Conservation (phyloP, 2,888 invertebrate genomes). For the Penaeus monodon region DNA sequence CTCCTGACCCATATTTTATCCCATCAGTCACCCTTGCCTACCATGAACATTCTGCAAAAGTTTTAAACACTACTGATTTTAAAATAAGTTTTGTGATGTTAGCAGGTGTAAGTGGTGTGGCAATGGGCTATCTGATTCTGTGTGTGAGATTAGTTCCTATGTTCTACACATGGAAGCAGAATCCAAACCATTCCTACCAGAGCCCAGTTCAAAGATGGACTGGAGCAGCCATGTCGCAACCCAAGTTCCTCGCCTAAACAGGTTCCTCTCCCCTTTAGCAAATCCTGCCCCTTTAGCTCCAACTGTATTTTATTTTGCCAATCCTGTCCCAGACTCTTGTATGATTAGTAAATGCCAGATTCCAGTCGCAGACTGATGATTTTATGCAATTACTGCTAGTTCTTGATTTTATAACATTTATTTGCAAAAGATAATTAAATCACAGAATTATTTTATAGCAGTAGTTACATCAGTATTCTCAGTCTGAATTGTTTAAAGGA, state of each 20-base stretch:
- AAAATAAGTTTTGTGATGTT: slow-evolving; percentile 38
- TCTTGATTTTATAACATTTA: too few species aligned
- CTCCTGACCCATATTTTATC: slow-evolving; percentile 52
- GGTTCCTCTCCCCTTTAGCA: slow-evolving; percentile 59
- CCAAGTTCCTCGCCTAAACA: slow-evolving; percentile 63
- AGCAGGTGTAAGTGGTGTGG: slow-evolving; percentile 20
- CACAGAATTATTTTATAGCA: slow-evolving; percentile 25
- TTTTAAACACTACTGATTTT: slow-evolving; percentile 17
- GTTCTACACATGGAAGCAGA: slow-evolving; percentile 36
- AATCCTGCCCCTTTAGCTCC: slow-evolving; percentile 56
- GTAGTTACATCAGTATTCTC: slow-evolving; percentile 19
- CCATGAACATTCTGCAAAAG: slow-evolving; percentile 15
- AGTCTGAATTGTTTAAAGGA: slow-evolving; percentile 50
- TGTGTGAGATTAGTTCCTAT: slow-evolving; percentile 18
- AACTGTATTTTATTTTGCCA: slow-evolving; percentile 58
- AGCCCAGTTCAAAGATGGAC: slow-evolving; percentile 48
- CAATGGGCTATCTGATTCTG: slow-evolving; percentile 39
- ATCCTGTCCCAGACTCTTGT: slow-evolving; percentile 52
- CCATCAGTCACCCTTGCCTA: slow-evolving; percentile 35
- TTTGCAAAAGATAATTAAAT: too few species aligned
- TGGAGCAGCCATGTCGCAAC: slow-evolving; percentile 60
- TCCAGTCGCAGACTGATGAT: slow-evolving; percentile 43
- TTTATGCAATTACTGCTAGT: slow-evolving; percentile 28
- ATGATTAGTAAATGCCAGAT: slow-evolving; percentile 59
- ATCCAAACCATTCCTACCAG: slow-evolving; percentile 60